Evolutionary conservation across 92 coral and sea anemone species (phyloP).

Genomic region (Scolanthus callimorphus): DNA sequence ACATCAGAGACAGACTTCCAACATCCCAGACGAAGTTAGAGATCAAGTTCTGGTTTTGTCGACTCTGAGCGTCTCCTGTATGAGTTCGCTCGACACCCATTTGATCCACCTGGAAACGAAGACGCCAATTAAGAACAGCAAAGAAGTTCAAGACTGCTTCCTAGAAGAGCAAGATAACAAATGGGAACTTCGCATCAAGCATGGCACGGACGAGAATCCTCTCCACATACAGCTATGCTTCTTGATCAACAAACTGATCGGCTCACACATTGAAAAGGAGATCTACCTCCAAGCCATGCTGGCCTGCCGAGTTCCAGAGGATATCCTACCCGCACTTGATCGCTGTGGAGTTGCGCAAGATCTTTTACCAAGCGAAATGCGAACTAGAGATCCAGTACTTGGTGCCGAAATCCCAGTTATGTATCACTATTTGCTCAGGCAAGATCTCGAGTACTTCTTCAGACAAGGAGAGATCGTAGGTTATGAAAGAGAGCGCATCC

Average conservation of each 20-base stretch:
- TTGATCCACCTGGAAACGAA: conserved; percentile 73
- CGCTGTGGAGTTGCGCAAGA: conserved; percentile 89
- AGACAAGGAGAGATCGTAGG: conserved; percentile 97
- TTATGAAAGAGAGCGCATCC: conserved; percentile 75
- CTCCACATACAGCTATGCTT: conserved; percentile 79
- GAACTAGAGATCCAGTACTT: conserved; percentile 75
- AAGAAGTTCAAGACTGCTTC: conserved; percentile 82
- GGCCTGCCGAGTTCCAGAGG: conserved; percentile 83
- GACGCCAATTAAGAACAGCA: conserved; percentile 67
- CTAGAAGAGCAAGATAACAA: conserved; percentile 69
- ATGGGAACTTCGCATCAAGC: conserved; percentile 74
- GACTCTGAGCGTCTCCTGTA: conserved; percentile 62
- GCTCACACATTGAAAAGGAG: conserved; percentile 69
- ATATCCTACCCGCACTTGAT: conserved; percentile 76
- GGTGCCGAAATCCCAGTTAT: conserved; percentile 90
- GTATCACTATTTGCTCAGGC: conserved; percentile 90
- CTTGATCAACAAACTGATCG: conserved; percentile 75
- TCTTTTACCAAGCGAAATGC: conserved; percentile 64
- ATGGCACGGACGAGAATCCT: conserved; percentile 76
- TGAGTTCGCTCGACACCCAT: conserved; percentile 81
- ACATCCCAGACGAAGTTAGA: conserved; percentile 82
- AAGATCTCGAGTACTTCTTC: conserved; percentile 82
- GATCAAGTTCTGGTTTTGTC: conserved; percentile 74
- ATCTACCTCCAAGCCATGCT: conserved; percentile 84
- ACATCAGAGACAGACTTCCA: conserved; percentile 83